A percentile compares a stretch with the other conserved stretches of the same genome.
These are phyloP conservation scores for Epinephelus lanceolatus DNA, from an alignment of 2,113 vertebrate species.

Conservation along the genomic window DNA sequence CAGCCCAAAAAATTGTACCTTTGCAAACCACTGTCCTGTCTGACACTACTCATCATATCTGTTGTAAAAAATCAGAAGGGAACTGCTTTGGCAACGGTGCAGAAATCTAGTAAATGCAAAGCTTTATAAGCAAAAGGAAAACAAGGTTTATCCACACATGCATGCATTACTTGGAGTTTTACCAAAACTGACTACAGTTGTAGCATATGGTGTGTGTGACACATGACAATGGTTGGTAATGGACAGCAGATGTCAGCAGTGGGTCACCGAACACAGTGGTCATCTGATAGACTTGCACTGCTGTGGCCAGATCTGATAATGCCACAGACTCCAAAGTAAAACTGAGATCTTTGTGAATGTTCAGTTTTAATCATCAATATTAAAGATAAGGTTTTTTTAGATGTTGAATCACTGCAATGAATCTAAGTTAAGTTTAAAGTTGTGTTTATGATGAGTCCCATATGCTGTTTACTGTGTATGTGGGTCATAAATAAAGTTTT, in stretches of 20 bases:
- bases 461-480: conserved; percentile 14
- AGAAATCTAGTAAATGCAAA: not conserved
- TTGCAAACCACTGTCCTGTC: not conserved
- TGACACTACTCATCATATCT: not conserved
- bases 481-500: conserved; percentile 4
- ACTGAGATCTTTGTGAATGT: not conserved
- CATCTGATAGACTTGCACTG: conserved; percentile 20
- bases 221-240: conserved; percentile 50
- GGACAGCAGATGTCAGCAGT: conserved; percentile 86
- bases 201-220: not conserved
- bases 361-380: not conserved
- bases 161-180: not conserved
- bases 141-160: not conserved
- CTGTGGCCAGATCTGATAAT: conserved; percentile 13
- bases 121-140: not conserved
- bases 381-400: not conserved
- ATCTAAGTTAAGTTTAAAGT: not conserved
- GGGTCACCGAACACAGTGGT: conserved; percentile 56
- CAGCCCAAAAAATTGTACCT: conserved; percentile 10
- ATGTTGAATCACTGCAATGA: not conserved
- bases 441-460: conserved; percentile 4
- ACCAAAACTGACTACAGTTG: not conserved
- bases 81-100: not conserved
- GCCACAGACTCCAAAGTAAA: not conserved
- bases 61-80: not conserved